These are phyloP conservation scores for Bostrychus sinensis DNA, from an alignment of 2,113 vertebrate species.

Conservation along the genomic window DNA sequence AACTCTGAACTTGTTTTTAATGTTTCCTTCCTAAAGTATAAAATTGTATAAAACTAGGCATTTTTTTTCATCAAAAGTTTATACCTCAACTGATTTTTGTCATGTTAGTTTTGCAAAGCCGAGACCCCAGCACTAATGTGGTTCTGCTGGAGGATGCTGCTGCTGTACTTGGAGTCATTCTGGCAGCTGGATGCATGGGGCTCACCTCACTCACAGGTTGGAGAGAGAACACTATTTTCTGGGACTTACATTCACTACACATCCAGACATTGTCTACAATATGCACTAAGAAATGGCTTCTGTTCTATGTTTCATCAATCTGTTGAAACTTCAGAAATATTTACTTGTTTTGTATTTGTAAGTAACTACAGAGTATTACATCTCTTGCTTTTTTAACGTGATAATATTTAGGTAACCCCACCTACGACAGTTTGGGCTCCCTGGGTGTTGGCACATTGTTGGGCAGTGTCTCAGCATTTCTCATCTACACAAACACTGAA, in stretches of 20 bases:
- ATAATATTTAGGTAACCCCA: slow-evolving; percentile 82
- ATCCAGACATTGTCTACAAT: not conserved
- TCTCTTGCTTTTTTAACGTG: not conserved
- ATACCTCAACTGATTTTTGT: no score
- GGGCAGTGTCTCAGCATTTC: slow-evolving; percentile 91
- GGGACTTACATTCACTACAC: not conserved
- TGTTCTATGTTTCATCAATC: no score
- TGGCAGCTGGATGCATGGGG: slow-evolving; percentile 94
- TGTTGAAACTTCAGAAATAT: no score
- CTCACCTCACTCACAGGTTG: slow-evolving; percentile 95
- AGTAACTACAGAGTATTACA: not conserved
- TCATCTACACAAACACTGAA: slow-evolving; percentile 98
- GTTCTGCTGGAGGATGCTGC: slow-evolving; percentile 95
- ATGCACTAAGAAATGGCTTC: no score
- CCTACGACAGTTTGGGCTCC: slow-evolving; percentile 93
- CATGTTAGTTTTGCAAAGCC: slow-evolving; percentile 90
- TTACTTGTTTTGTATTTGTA: not conserved
- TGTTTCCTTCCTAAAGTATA: not conserved
- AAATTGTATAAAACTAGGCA: not conserved
- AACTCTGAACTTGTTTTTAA: no score
- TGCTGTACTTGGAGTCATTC: slow-evolving; percentile 90
- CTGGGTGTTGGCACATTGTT: slow-evolving; percentile 92
- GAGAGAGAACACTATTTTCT: not conserved
- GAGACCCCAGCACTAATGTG: slow-evolving; percentile 97
- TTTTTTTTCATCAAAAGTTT: not conserved